Base-by-base conservation (phyloP, 2,888 invertebrate species). In the Anthoptus insignis region DNA sequence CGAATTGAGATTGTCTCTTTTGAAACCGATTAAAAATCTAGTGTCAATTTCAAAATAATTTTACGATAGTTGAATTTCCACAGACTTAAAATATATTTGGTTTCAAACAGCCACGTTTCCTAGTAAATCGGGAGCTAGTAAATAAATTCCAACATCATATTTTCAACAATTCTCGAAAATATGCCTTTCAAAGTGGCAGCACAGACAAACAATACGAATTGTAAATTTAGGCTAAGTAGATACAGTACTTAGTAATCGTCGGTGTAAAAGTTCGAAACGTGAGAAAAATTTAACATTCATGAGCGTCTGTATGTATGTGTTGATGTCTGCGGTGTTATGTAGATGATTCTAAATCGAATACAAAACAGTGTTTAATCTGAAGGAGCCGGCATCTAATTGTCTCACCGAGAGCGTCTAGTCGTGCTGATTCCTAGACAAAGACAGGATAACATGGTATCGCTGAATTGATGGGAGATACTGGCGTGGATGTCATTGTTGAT, bases 361-460 rank as follows among this genome's bases (percentile, higher is more conserved):
- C 56, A 56, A 63, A 63, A 21, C 13, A 56, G 63, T 34, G 34
- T 14, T 49, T 57, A 52, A 58, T 56, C 49, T 57, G 21, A 63
- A 58, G 59, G 59, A 65, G 29, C 45, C 45, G 59, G 34, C 37
- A 59, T 64, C 45, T 53, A 61, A 67, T 50, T 64, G 58, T 29
- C 57, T 59, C 50, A 65, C 65, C 53, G 34, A 59, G 59, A 59
- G 61, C 66, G 50, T 65, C 70, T 70, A 58, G 67, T 67, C 50
- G 68, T 71, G 78, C 73, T 75, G 76, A 78, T 76, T 76, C 59
- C 52, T 67, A 77, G 70, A 82, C 83, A 83, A 82, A 78, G 78
- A 70, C 70, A 67, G 66, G 70, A 74, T 76, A 78, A 79, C 76
- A 78, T 76, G 73, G 74, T 50, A 64, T 72, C 72, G 75, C 74